Conservation (phyloP, 2,888 invertebrate species). For the Pocota personata region DNA sequence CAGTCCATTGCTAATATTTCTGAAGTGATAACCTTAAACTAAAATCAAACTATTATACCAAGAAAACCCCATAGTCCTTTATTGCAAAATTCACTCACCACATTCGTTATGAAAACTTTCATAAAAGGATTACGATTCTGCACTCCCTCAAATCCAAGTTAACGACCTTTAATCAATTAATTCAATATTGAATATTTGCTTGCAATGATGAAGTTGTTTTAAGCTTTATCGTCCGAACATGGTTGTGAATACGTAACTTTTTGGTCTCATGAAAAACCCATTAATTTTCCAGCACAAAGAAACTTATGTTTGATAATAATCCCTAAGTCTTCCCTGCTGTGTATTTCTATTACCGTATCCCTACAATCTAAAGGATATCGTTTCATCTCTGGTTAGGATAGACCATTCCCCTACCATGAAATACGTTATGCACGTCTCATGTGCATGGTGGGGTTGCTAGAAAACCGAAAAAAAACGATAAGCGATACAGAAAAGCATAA, state of each 20-base stretch:
- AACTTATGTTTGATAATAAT: constrained; percentile 49
- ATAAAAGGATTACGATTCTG: not conserved
- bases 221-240: not conserved
- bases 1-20: too few species aligned
- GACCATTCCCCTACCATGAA: not conserved
- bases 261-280: constrained; percentile 5
- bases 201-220: constrained; percentile 13
- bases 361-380: not conserved
- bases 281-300: constrained; percentile 37
- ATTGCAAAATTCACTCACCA: too few species aligned
- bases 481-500: not conserved
- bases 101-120: too few species aligned
- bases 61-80: too few species aligned
- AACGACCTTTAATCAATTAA: constrained; percentile 27
- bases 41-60: too few species aligned
- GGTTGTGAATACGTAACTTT: constrained; percentile 25
- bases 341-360: not conserved
- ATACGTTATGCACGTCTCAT: constrained; percentile 32
- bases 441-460: constrained; percentile 15
- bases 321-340: constrained; percentile 8
- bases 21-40: too few species aligned
- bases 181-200: not conserved
- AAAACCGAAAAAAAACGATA: not conserved
- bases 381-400: not conserved
- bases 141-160: not conserved